Conservation (phyloP, 2,888 invertebrate genomes). For the Plebejus anna region DNA sequence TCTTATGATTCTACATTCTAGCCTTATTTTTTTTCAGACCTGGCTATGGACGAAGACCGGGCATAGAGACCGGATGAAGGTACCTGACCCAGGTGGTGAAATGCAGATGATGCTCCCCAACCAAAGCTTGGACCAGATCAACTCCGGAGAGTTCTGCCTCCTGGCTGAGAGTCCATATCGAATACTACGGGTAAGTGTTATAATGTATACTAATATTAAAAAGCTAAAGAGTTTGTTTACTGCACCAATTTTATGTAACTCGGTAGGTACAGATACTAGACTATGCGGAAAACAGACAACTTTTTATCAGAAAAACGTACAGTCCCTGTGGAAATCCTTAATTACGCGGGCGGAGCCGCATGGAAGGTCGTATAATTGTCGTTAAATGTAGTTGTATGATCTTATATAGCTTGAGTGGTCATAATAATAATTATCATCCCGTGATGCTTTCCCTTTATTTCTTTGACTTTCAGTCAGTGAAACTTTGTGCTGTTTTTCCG, state of each 20-base stretch:
- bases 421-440: too few species aligned
- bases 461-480: too few species aligned
- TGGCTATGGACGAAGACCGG: conserved; percentile 64
- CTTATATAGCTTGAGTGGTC: too few species aligned
- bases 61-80: conserved; percentile 49
- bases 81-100: conserved; percentile 65
- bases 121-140: conserved; percentile 46
- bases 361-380: too few species aligned
- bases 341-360: too few species aligned
- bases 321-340: too few species aligned
- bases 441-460: too few species aligned
- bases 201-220: too few species aligned
- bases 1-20: not conserved
- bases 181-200: conserved; percentile 83
- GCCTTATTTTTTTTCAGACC: conserved; percentile 50
- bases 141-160: conserved; percentile 83
- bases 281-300: not conserved
- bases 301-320: not conserved
- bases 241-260: not conserved
- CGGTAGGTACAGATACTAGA: not conserved
- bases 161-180: conserved; percentile 87
- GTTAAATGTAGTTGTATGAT: too few species aligned
- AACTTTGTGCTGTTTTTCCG: too few species aligned
- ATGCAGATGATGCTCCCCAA: conserved; percentile 79
- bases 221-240: too few species aligned